Evolutionary conservation across 1,140 invertebrate genomes (phyloP), one percentile per base, ranked within the genome.

Genomic region (Elymnias hypermnestra): DNA sequence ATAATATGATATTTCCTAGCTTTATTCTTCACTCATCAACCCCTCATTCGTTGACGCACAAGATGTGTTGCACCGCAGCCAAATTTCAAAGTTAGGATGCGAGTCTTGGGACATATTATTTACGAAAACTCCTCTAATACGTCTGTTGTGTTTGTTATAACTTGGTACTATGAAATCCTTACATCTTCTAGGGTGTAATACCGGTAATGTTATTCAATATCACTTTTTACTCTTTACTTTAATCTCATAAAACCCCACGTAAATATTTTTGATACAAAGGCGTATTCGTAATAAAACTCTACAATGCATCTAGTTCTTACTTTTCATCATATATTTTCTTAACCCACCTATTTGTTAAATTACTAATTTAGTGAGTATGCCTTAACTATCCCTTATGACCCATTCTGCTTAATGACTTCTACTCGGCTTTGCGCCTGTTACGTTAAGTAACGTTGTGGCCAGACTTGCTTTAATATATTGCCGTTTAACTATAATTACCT

Each of bases 1-100:
- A n/a, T n/a, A n/a, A n/a, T n/a, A n/a, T n/a, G n/a, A n/a, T n/a
- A n/a, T n/a, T n/a, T n/a, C 21, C 19, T 33, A 43, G 29, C 35
- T 43, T 14, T 3, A 4, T 19, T 22, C 29, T 13, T 43, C 28
- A 9, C 29, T 23, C 18, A 35, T 43, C 19, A 43, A 43, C 40
- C 21, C 18, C 10, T 0, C 17, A 7, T 29, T 19, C 19, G 40
- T 29, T 36, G 23, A 35, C 23, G 39, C 21, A 17, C 31, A 39
- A 36, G n/a, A 46, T 46, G 12, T 19, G 6, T 38, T 38, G 40
- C 36, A 44, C 38, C 41, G 25, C 9, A 41, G 26, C 46, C 40
- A 29, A 33, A 55, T 41, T 48, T 38, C 23, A 38, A 17, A 46
- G 43, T 46, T 46, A 25, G 17, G 18, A 46, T 46, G 35, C 21